These are phyloP conservation scores for Anas platyrhynchos DNA, from an alignment of 2,113 vertebrate genomes.

Conservation along the genomic window DNA sequence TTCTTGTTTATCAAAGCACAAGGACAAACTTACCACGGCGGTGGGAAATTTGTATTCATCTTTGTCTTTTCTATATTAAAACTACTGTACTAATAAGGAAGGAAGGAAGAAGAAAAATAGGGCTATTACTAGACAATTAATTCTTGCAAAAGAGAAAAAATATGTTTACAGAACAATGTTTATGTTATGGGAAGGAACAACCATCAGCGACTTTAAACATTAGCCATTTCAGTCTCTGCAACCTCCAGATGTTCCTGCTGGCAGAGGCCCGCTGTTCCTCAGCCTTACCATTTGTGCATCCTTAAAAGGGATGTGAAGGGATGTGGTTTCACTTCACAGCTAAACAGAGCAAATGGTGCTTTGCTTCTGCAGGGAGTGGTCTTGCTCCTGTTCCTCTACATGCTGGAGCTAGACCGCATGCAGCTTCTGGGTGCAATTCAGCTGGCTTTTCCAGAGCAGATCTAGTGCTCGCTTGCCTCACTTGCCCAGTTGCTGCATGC, in stretches of 20 bases:
- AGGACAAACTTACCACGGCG: background rate
- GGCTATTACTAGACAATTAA: constrained; percentile 1
- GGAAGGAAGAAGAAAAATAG: background rate
- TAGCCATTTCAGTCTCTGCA: background rate
- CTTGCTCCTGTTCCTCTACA: background rate
- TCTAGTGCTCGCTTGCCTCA: background rate
- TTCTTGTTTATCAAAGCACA: background rate
- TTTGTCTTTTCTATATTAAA: background rate
- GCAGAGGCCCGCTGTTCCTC: background rate
- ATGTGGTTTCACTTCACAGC: background rate
- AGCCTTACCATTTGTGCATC: background rate
- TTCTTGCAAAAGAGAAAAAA: constrained; percentile 40
- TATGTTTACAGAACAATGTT: constrained; percentile 26
- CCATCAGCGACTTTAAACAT: constrained; percentile 34
- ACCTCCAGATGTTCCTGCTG: constrained; percentile 33
- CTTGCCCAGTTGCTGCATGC: background rate
- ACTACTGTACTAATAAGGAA: background rate
- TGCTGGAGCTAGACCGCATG: background rate
- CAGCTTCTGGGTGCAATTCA: background rate
- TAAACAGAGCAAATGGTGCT: background rate
- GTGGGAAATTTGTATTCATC: background rate
- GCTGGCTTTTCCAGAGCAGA: background rate
- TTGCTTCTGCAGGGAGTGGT: background rate
- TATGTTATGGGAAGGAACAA: constrained; percentile 15
- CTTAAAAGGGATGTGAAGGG: background rate